Percentiles rank a stretch among this genome's conserved stretches.
Evolutionary conservation across 2,113 vertebrate genomes (phyloP).

Genomic region (Pygoscelis adeliae): DNA sequence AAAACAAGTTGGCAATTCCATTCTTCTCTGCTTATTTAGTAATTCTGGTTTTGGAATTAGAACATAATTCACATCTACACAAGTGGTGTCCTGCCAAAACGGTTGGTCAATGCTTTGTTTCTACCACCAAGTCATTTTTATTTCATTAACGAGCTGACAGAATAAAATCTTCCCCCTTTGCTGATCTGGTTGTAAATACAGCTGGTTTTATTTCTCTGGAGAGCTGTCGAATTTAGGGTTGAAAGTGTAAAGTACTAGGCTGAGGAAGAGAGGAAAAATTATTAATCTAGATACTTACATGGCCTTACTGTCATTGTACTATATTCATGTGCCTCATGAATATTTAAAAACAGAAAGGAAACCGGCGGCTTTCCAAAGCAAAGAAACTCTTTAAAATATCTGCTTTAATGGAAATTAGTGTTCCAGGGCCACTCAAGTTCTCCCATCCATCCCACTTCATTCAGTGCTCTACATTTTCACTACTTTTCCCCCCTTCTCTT

Average conservation of each 20-base stretch:
- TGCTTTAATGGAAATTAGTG: background rate
- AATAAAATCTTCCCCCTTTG: background rate
- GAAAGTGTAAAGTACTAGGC: background rate
- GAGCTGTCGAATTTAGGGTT: background rate
- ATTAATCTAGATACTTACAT: background rate
- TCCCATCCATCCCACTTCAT: background rate
- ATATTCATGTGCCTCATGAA: background rate
- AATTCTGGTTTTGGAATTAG: background rate
- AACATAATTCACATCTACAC: background rate
- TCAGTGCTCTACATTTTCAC: background rate
- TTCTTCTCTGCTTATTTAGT: background rate
- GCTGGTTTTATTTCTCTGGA: background rate
- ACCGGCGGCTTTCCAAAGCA: constrained; percentile 26
- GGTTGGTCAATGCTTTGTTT: background rate
- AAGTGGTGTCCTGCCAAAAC: background rate
- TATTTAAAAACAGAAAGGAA: constrained; percentile 31
- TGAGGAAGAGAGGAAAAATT: constrained; percentile 2
- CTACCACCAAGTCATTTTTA: background rate
- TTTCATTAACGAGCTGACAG: background rate
- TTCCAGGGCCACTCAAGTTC: background rate
- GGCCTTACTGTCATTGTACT: background rate
- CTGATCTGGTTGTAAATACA: background rate
- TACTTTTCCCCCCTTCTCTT: background rate
- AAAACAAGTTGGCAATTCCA: background rate
- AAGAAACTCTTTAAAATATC: constrained; percentile 19